A percentile compares a stretch with the other conserved stretches of the same genome.
These are phyloP conservation scores for Trematocara stigmaticum DNA, from an alignment of 2,113 vertebrate genomes.

Conservation along the genomic window DNA sequence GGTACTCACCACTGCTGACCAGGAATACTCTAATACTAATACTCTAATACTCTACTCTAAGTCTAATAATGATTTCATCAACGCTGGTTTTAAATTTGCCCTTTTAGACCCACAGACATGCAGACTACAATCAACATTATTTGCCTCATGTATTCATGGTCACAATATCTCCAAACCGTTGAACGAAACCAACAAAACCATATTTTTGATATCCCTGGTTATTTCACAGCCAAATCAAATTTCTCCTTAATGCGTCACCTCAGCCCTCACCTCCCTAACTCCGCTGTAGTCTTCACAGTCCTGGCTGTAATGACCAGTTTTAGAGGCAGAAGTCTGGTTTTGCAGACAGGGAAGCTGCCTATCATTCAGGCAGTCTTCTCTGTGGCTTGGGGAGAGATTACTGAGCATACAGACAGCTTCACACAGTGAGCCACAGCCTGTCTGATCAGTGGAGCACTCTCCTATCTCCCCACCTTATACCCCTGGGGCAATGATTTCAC, in stretches of 20 bases:
- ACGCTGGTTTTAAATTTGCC: background rate
- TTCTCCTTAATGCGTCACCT: slow-evolving; percentile 9
- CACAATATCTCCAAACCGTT: fast-evolving
- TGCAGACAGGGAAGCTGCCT: slow-evolving; percentile 30
- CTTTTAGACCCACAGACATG: background rate
- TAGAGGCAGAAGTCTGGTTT: slow-evolving; percentile 1
- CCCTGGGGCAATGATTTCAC: slow-evolving; percentile 54
- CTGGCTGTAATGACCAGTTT: background rate
- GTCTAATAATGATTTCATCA: background rate
- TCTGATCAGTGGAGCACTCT: slow-evolving; percentile 57
- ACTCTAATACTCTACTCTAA: no score
- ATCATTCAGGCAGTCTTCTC: slow-evolving; percentile 40
- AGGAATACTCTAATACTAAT: background rate
- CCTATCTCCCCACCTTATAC: slow-evolving; percentile 24
- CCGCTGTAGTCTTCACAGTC: background rate
- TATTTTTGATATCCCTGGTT: background rate
- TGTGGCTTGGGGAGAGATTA: slow-evolving; percentile 49
- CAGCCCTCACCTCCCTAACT: slow-evolving; percentile 21
- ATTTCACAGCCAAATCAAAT: background rate
- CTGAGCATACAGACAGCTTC: slow-evolving; percentile 47
- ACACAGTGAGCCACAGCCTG: slow-evolving; percentile 39
- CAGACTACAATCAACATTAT: background rate
- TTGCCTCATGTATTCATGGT: background rate
- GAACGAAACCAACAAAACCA: fast-evolving
- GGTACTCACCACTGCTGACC: background rate